Conservation (phyloP, 1,140 invertebrate genomes). For the Ceratoteleas bidentatus region DNA sequence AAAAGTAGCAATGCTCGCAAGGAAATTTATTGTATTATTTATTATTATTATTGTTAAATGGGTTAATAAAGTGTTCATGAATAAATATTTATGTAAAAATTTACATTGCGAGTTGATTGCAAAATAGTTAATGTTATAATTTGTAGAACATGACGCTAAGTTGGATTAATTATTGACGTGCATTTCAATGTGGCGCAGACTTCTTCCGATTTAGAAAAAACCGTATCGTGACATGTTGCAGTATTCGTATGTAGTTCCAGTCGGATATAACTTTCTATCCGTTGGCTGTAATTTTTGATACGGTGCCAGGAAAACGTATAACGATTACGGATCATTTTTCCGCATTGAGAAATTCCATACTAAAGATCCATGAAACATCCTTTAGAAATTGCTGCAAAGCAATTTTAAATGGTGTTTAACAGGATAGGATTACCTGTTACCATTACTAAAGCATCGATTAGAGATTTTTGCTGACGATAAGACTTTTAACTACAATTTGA, state of each 20-base stretch:
- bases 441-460: not conserved
- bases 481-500: not conserved
- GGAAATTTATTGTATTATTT: no score
- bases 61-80: no score
- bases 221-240: conserved; percentile 7
- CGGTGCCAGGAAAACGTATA: conserved; percentile 32
- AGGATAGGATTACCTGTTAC: conserved; percentile 6
- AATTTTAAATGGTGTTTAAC: conserved; percentile 22
- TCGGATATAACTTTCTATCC: conserved; percentile 41
- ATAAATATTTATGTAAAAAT: not conserved
- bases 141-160: not conserved
- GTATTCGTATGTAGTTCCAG: not conserved
- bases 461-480: not conserved
- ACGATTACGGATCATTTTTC: conserved; percentile 43
- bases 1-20: no score
- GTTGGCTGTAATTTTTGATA: conserved; percentile 43
- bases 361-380: conserved; percentile 28
- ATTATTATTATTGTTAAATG: no score
- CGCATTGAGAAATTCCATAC: conserved; percentile 31
- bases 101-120: not conserved
- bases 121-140: not conserved
- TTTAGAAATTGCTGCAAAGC: conserved; percentile 20
- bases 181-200: not conserved
- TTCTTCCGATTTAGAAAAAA: conserved; percentile 3
- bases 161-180: not conserved